A percentile compares a stretch with the other conserved stretches of the same genome.
These are phyloP conservation scores for Parambassis ranga DNA, from an alignment of 2,797 vertebrate species.

Conservation along the genomic window DNA sequence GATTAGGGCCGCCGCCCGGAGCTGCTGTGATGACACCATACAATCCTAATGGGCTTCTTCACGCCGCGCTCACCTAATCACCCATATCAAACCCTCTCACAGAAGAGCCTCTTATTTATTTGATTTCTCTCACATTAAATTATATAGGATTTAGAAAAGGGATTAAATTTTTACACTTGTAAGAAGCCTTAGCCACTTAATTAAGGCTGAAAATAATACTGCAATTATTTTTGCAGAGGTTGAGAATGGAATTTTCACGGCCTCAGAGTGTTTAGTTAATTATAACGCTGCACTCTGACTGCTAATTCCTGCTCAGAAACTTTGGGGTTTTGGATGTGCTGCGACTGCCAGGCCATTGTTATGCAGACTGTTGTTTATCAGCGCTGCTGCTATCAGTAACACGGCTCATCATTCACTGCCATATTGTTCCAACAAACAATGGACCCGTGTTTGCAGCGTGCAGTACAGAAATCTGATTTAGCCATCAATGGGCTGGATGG, in stretches of 20 bases:
- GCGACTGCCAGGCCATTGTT: constrained; percentile 51
- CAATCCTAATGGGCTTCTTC: constrained; percentile 81
- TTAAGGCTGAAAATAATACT: constrained; percentile 80
- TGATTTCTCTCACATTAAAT: constrained; percentile 82
- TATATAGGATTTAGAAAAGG: constrained; percentile 81
- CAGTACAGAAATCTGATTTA: constrained; percentile 56
- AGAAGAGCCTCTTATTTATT: constrained; percentile 75
- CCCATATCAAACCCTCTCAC: constrained; percentile 79
- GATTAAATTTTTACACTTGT: constrained; percentile 81
- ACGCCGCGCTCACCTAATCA: constrained; percentile 80
- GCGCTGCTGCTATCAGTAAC: constrained; percentile 57
- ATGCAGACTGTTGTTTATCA: constrained; percentile 65
- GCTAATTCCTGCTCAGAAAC: constrained; percentile 51
- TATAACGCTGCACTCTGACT: constrained; percentile 57
- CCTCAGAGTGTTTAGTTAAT: constrained; percentile 68
- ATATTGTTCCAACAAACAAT: constrained; percentile 66
- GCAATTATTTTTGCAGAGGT: constrained; percentile 71
- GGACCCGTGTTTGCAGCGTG: constrained; percentile 42
- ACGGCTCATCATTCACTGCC: constrained; percentile 67
- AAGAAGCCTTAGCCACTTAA: constrained; percentile 79
- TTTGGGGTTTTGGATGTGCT: constrained; percentile 3
- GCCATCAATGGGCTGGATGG: constrained; percentile 44
- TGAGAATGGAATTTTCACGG: constrained; percentile 62
- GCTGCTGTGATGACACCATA: constrained; percentile 72
- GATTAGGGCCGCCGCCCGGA: constrained; percentile 69